Percentiles rank a stretch among this genome's conserved stretches.
Conservation (phyloP, 2,113 vertebrate species). For the Oreocharis arfaki region DNA sequence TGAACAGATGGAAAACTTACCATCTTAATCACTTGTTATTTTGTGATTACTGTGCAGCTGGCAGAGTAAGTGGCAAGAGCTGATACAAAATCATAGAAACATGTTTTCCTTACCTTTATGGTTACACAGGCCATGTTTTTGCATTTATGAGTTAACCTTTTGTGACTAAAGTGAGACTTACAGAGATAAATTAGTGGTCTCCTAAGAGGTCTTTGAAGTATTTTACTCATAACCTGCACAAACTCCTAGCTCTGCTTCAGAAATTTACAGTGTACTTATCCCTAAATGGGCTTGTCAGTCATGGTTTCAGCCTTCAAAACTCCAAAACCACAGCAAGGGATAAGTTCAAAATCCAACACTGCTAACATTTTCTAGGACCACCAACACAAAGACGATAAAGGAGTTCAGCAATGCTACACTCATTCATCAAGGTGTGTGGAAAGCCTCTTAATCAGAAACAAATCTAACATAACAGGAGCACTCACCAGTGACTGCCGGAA, state of each 20-base stretch:
- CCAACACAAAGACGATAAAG: not conserved
- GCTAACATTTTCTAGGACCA: not conserved
- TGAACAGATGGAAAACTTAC: not conserved
- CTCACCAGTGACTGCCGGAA: constrained; percentile 96
- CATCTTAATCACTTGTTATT: not conserved
- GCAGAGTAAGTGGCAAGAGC: not conserved
- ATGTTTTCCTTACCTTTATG: not conserved
- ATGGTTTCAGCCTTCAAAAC: not conserved
- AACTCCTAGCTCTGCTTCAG: not conserved
- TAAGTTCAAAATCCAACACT: not conserved
- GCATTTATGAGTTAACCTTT: not conserved
- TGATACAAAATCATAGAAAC: not conserved
- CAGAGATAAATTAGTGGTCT: not conserved
- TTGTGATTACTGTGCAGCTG: not conserved
- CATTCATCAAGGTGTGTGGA: not conserved
- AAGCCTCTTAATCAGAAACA: not conserved
- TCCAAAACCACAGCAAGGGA: not conserved
- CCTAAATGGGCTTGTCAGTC: not conserved
- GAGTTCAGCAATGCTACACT: not conserved
- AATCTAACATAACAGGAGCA: not conserved
- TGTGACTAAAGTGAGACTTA: not conserved
- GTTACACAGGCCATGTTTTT: not conserved
- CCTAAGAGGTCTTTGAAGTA: not conserved
- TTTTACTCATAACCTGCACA: not conserved
- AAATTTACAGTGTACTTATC: not conserved